Base-by-base conservation (phyloP, 2,888 invertebrate genomes). In the Minunthozetes semirufus region DNA sequence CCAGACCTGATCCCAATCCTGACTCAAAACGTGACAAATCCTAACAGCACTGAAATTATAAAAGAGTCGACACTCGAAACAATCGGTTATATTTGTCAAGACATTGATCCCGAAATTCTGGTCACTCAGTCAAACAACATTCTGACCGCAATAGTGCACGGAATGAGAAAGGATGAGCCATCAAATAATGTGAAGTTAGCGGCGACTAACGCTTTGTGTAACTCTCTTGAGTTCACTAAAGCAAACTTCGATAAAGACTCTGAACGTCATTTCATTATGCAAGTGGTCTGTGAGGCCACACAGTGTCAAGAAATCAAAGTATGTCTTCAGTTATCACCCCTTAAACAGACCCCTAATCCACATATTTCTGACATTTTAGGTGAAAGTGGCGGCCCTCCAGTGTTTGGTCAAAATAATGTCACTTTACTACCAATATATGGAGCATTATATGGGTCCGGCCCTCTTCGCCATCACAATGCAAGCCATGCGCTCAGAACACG, bases 251-350 rank as follows among this genome's bases (percentile, higher is more conserved):
- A 97, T 80, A 93, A 93, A 82, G 96, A 97, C 87, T 88, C 90
- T 76, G 99, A 99, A 84, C 87, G 99, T 78, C 95, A 99, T 84
- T 96, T 94, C 83, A 98, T 99, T 75, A 99, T 99, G 99, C 96
- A 99, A 86, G 95, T 96, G 73, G 97, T 99, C 9, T 99, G 99
- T 86, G 96, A 98, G 85, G 94, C 98, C 3, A 99, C 99, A 0
- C 98, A 86, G 78, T 85, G 84, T 22, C 72, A 81, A n/a, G 84
- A 86, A 78, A 82, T 82, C 53, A 77, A 77, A 75, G 79, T 79
- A 76, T 72, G 56, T 70, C 33, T 38, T 59, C 42, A 33, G 13
- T 63, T 15, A 42, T 42, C 50, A n/a, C 46, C 8, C 13, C 25
- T n/a, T 53, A 6, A 19, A 22, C 6, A 48, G 29, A 3, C 0